These are phyloP conservation scores for Steinernema khuongi DNA, from an alignment of 1,140 invertebrate species.

Conservation along the genomic window DNA sequence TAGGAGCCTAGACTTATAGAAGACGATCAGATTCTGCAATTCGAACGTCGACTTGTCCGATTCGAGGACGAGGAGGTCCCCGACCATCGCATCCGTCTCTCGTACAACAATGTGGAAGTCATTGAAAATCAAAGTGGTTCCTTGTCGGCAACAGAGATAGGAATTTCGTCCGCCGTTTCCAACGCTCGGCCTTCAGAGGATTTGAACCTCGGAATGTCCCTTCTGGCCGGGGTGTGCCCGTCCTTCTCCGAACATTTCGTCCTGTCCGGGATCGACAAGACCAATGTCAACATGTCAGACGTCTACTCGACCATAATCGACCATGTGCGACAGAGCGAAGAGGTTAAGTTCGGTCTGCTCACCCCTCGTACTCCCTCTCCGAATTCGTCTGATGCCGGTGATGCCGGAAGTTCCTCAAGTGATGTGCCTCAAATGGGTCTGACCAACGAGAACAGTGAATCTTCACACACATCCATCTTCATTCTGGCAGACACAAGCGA, in stretches of 20 bases:
- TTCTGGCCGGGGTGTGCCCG: conserved; percentile 3
- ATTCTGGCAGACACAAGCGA: background rate
- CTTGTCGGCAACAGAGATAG: background rate
- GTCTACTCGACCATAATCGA: background rate
- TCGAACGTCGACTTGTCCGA: background rate
- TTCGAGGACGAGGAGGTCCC: background rate
- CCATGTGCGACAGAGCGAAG: background rate
- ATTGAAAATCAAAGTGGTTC: background rate
- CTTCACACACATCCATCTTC: background rate
- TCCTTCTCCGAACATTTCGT: background rate
- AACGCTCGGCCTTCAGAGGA: background rate
- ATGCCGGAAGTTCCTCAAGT: too few species aligned
- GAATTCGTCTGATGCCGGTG: too few species aligned
- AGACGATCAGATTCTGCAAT: background rate
- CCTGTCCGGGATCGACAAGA: background rate
- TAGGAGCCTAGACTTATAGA: background rate
- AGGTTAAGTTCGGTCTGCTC: background rate
- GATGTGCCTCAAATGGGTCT: too few species aligned
- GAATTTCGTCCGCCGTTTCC: background rate
- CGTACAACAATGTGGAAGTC: background rate
- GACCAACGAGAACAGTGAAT: too few species aligned
- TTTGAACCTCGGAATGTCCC: background rate
- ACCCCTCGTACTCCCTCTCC: too few species aligned
- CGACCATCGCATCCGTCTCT: background rate
- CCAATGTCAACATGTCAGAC: background rate